Base-by-base conservation (phyloP, 2,888 invertebrate species). In the Apamea anceps region DNA sequence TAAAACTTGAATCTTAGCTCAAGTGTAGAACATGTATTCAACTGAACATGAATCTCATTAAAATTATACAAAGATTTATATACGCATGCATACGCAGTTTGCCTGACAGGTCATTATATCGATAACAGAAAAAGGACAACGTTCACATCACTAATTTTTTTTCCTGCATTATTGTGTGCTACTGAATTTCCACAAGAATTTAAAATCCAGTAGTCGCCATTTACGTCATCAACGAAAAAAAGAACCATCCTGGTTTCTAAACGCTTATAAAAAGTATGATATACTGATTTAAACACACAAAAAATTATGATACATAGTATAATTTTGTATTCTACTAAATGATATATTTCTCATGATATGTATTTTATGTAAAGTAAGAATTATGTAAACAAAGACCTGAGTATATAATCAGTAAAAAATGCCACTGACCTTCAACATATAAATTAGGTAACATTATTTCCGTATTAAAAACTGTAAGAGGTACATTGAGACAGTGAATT, bases 301-400 rank as follows among this genome's bases (percentile, higher is more conserved):
- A 77, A 85, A 77, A 68, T 12, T 68, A 77, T 66, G 60, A 67
- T 37, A 62, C 2, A 57, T 54, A 37, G n/a, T 37, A 70, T 63
- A 37, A 63, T 73, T 79, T 71, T 25, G 18, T 84, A 84, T 72
- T 72, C 45, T 62, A 77, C 28, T n/a, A 71, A 81, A 75, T 67
- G 28, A 73, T 66, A 67, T 75, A 77, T 70, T 84, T 77, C 68
- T 67, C 42, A 25, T 57, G 42, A 80, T 77, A 84, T 80, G 70
- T 77, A 80, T 87, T 73, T 79, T 84, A 84, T 85, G 77, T 77
- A 75, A 85, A 85, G 57, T 79, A n/a, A 28, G 54, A 62, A 63
- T 72, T 77, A 80, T 77, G 62, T 74, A 70, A 80, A 80, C 67
- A 60, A 37, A 73, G 15, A 48, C 2, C 37, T 28, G 25, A 25